Conservation (phyloP, 1,140 invertebrate species). For the Zaprionus gabonicus region DNA sequence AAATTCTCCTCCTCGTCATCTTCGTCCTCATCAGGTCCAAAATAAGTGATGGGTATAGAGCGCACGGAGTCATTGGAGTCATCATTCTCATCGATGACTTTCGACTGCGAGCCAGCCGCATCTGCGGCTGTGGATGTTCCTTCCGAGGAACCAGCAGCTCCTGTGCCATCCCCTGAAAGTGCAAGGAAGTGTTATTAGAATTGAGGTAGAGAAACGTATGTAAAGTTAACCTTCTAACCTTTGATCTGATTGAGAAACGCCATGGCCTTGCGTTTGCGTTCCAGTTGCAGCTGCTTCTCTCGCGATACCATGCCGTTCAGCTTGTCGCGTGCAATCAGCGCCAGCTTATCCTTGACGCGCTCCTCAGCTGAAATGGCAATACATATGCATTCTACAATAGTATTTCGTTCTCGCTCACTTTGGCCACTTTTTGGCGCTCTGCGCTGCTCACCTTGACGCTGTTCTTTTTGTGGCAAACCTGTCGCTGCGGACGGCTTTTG, state of each 20-base stretch:
- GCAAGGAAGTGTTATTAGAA: neutral
- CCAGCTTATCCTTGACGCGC: conserved; percentile 87
- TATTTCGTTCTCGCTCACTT: neutral
- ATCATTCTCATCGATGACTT: conserved; percentile 26
- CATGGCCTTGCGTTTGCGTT: conserved; percentile 89
- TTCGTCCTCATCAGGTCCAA: conserved; percentile 79
- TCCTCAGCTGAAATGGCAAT: conserved; percentile 85
- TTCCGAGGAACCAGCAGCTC: neutral
- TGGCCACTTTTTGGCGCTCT: neutral
- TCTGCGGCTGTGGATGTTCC: conserved; percentile 4
- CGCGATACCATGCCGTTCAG: conserved; percentile 85
- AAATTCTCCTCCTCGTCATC: conserved; percentile 34
- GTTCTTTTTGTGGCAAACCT: conserved; percentile 58
- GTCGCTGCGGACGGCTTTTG: conserved; percentile 35
- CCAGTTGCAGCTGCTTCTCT: conserved; percentile 89
- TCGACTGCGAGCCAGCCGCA: conserved; percentile 6
- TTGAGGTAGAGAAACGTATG: too few relatives aligned
- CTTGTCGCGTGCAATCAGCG: conserved; percentile 87
- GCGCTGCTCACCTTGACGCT: conserved; percentile 62
- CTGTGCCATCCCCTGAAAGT: conserved; percentile 36
- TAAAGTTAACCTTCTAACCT: conserved; percentile 30
- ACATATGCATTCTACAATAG: neutral
- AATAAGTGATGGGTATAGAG: conserved; percentile 82
- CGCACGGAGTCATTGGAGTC: conserved; percentile 77
- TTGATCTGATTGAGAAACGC: conserved; percentile 88